A percentile compares a stretch with the other conserved stretches of the same genome.
These are phyloP conservation scores for Tachuris rubrigastra DNA, from an alignment of 2,113 vertebrate species.

Conservation along the genomic window DNA sequence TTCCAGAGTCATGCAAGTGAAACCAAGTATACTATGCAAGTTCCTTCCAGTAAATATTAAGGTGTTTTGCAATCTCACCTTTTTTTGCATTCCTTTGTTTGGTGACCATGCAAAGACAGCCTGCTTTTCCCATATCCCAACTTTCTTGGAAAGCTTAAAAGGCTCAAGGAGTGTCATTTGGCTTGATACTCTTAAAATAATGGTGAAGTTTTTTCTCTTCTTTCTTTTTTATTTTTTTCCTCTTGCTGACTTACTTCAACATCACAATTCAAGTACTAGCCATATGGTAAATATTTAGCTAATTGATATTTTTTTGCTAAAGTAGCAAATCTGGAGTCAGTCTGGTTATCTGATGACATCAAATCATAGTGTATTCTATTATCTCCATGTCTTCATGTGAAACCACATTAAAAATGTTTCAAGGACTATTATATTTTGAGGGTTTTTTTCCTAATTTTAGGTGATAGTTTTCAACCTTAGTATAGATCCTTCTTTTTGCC, in stretches of 20 bases:
- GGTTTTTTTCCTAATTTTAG: neutral
- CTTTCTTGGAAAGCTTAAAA: neutral
- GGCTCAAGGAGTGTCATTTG: neutral
- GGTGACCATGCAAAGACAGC: neutral
- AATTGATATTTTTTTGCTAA: neutral
- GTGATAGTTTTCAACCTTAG: neutral
- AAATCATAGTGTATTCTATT: neutral
- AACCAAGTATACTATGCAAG: neutral
- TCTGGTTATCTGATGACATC: neutral
- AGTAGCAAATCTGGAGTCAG: neutral
- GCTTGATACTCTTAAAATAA: neutral
- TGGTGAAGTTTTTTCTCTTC: rapidly evolving
- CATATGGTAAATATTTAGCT: neutral
- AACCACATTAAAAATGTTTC: neutral
- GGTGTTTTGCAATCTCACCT: neutral
- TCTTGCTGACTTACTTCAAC: neutral
- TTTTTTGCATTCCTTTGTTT: neutral
- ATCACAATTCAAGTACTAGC: neutral
- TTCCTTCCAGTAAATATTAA: neutral
- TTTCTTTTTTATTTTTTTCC: neutral
- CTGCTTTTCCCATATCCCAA: neutral
- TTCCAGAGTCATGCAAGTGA: neutral
- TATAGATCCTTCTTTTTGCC: neutral
- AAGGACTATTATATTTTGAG: neutral
- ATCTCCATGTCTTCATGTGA: neutral